Evolutionary conservation across 2,797 vertebrate species (phyloP).

Genomic region (Ctenochaetus hawaiiensis): DNA sequence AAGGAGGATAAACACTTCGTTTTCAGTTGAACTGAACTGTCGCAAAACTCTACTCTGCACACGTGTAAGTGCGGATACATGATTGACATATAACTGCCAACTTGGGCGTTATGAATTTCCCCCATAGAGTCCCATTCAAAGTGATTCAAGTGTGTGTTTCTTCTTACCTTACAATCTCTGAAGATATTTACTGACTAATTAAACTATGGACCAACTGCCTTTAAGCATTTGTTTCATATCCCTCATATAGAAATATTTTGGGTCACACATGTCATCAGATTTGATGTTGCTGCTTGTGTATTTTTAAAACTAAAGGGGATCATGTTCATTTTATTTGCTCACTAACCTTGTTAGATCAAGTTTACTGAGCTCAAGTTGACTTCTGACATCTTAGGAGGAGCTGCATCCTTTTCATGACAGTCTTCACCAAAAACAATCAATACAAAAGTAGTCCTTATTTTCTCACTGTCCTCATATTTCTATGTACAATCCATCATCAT

Average conservation of each 20-base stretch:
- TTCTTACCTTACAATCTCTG: no score
- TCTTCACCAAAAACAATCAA: slow-evolving; percentile 69
- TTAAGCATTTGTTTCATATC: slow-evolving; percentile 12
- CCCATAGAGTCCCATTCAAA: no score
- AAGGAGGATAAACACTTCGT: no score
- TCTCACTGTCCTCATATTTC: slow-evolving; percentile 69
- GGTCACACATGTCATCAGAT: slow-evolving; percentile 51
- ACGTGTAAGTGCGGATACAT: no score
- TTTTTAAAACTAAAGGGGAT: slow-evolving; percentile 46
- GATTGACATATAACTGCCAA: no score
- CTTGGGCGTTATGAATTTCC: no score
- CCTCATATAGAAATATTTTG: slow-evolving; percentile 33
- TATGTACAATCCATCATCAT: slow-evolving; percentile 75
- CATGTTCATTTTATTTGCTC: slow-evolving; percentile 43
- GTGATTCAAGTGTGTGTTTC: no score
- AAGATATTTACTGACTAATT: no score
- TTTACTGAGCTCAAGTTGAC: slow-evolving; percentile 45
- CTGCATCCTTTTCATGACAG: slow-evolving; percentile 58
- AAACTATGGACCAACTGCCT: background rate
- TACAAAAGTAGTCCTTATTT: slow-evolving; percentile 65
- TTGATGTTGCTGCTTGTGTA: slow-evolving; percentile 20
- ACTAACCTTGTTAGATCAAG: slow-evolving; percentile 51
- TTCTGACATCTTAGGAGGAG: slow-evolving; percentile 65
- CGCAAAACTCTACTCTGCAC: no score
- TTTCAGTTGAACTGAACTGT: no score